A percentile compares a stretch with the other conserved stretches of the same genome.
Conservation (phyloP, 2,113 vertebrate species). For the Kryptolebias marmoratus region DNA sequence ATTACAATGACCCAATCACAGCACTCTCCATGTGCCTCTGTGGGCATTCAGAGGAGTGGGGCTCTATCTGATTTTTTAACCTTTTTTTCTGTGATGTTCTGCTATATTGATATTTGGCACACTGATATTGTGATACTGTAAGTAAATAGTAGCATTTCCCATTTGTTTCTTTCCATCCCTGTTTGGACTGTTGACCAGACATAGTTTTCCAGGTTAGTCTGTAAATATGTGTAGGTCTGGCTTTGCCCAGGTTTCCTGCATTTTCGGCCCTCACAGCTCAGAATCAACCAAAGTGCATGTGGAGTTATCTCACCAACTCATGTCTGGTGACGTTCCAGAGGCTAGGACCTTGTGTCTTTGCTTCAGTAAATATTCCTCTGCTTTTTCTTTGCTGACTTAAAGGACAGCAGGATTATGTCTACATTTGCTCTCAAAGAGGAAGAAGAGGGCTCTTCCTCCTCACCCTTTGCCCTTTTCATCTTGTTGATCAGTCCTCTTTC, state of each 20-base stretch:
- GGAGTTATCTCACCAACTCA: neutral
- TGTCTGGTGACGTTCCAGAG: constrained; percentile 1
- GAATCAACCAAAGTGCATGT: neutral
- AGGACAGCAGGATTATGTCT: constrained; percentile 24
- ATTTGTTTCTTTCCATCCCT: too few relatives aligned
- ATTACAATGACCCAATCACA: too few relatives aligned
- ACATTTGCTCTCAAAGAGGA: neutral
- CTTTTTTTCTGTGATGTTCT: too few relatives aligned
- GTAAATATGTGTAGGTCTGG: neutral
- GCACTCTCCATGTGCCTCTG: too few relatives aligned
- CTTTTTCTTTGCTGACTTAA: constrained; percentile 5
- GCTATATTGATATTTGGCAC: too few relatives aligned
- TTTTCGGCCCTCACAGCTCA: neutral
- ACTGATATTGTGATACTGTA: too few relatives aligned
- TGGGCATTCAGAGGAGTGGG: too few relatives aligned
- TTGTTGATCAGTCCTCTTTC: constrained; percentile 15
- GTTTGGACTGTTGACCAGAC: too few relatives aligned
- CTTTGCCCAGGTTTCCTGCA: neutral
- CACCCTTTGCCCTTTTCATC: constrained; percentile 33
- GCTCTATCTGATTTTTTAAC: too few relatives aligned
- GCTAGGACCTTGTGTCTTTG: constrained; percentile 26
- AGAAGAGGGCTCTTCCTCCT: constrained; percentile 15
- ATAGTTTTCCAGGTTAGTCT: too few relatives aligned
- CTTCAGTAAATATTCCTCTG: constrained; percentile 12
- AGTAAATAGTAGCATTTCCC: too few relatives aligned